Percentiles rank a stretch among this genome's conserved stretches.
These are phyloP conservation scores for Sebastes itinus DNA, from an alignment of 2,797 vertebrate species.

Conservation along the genomic window DNA sequence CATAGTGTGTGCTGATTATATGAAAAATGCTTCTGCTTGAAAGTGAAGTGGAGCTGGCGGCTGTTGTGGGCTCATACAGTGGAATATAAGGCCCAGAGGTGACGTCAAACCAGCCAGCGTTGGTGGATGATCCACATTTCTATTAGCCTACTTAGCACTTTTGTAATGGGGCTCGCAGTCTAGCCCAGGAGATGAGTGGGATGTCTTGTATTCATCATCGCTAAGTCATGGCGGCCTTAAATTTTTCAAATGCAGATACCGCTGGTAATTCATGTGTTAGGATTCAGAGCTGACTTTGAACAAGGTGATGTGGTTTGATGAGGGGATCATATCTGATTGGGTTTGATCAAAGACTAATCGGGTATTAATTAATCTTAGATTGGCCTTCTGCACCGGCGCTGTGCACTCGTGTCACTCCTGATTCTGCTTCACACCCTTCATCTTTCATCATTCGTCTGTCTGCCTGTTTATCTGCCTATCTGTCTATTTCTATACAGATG, in stretches of 20 bases:
- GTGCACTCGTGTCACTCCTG: conserved; percentile 22
- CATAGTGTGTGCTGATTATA: conserved; percentile 38
- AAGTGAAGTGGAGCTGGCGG: conserved; percentile 49
- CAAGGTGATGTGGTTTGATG: conserved; percentile 32
- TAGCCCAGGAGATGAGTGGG: conserved; percentile 61
- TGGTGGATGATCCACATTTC: conserved; percentile 73
- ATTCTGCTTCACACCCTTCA: conserved; percentile 11
- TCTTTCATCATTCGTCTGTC: background rate
- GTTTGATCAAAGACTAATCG: conserved; percentile 62
- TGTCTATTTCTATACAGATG: background rate
- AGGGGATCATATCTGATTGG: conserved; percentile 54
- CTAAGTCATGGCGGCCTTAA: conserved; percentile 45
- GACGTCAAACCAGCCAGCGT: conserved; percentile 61
- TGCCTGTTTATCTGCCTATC: background rate
- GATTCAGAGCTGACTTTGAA: conserved; percentile 48
- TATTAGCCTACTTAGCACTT: conserved; percentile 76
- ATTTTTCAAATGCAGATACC: conserved; percentile 38
- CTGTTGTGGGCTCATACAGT: conserved; percentile 37
- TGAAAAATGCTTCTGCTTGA: conserved; percentile 36
- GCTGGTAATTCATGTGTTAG: conserved; percentile 32
- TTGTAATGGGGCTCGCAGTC: conserved; percentile 65
- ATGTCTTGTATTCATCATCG: conserved; percentile 59
- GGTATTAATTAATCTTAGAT: conserved; percentile 57
- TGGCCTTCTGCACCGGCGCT: conserved; percentile 27
- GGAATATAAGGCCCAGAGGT: conserved; percentile 60